Conservation (phyloP, 2,113 vertebrate genomes). For the Apeltes quadracus region DNA sequence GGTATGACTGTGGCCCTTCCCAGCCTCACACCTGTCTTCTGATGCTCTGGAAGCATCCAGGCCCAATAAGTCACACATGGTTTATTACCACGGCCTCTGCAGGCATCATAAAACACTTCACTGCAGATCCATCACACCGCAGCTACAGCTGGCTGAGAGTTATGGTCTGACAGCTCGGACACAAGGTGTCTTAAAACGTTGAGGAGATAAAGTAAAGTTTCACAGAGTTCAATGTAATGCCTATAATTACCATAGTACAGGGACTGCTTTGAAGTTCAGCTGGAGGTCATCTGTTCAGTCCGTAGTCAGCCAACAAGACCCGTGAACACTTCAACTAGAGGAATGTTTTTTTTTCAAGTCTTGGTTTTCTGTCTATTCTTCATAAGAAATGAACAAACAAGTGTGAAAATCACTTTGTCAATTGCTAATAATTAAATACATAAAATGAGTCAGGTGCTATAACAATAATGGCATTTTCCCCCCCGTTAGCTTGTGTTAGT, state of each 20-base stretch:
- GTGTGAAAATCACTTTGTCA: not conserved
- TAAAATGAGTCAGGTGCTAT: no score
- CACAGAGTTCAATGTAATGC: not conserved
- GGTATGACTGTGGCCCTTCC: conserved; percentile 35
- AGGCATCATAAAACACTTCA: conserved; percentile 74
- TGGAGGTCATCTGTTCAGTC: not conserved
- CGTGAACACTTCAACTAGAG: not conserved
- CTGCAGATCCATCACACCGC: conserved; percentile 62
- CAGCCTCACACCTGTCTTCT: conserved; percentile 53
- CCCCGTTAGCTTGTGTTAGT: no score
- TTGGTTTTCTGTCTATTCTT: not conserved
- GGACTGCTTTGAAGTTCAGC: no score
- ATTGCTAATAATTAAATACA: no score
- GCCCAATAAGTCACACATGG: conserved; percentile 66
- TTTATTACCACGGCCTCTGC: conserved; percentile 72
- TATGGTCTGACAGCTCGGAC: conserved; percentile 6
- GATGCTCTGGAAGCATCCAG: conserved; percentile 50
- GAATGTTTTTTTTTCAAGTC: not conserved
- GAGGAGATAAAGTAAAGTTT: conserved; percentile 18
- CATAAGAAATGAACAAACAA: not conserved
- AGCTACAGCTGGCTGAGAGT: conserved; percentile 42
- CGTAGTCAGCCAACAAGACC: not conserved
- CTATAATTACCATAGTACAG: not conserved
- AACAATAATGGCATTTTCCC: no score
- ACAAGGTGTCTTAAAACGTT: conserved; percentile 12